Evolutionary conservation across 2,113 vertebrate genomes (phyloP).

Genomic region (Microtus pennsylvanicus): DNA sequence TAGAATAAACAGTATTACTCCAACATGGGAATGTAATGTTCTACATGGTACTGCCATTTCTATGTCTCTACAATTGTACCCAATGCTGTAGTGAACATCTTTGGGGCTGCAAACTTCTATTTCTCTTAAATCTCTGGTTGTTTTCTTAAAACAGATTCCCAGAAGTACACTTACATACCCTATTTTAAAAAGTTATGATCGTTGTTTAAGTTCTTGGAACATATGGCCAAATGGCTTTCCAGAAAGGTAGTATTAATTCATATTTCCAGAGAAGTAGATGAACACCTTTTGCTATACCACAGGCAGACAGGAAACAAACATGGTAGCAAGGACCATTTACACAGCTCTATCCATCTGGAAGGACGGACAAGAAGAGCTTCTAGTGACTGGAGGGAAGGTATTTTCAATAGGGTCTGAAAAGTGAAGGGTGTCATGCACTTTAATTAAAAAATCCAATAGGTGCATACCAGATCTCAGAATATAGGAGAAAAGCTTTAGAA

Average conservation of each 20-base stretch:
- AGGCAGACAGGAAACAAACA: neutral
- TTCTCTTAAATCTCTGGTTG: conserved; percentile 38
- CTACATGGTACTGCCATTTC: neutral
- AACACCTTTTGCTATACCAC: neutral
- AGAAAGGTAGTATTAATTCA: conserved; percentile 56
- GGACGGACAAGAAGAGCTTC: neutral
- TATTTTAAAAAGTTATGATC: conserved; percentile 20
- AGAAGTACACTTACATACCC: conserved; percentile 57
- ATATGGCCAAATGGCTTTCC: conserved; percentile 50
- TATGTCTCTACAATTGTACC: neutral
- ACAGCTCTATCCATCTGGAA: neutral
- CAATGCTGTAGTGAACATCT: conserved; percentile 7
- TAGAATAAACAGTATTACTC: conserved; percentile 40
- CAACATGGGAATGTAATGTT: neutral
- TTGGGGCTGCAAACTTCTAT: neutral
- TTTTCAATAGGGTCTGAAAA: conserved; percentile 58
- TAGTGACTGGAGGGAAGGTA: neutral
- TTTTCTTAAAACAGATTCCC: conserved; percentile 44
- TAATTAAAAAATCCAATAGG: conserved; percentile 62
- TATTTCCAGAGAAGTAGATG: neutral
- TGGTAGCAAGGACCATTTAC: neutral
- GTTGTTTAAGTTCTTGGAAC: conserved; percentile 65
- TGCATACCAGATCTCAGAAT: conserved; percentile 24
- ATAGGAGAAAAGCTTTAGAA: conserved; percentile 5
- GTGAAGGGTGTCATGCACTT: conserved; percentile 47